Evolutionary conservation across 1,140 invertebrate genomes (phyloP), one percentile per base, ranked within the genome.

Genomic region (Diuraphis noxia): DNA sequence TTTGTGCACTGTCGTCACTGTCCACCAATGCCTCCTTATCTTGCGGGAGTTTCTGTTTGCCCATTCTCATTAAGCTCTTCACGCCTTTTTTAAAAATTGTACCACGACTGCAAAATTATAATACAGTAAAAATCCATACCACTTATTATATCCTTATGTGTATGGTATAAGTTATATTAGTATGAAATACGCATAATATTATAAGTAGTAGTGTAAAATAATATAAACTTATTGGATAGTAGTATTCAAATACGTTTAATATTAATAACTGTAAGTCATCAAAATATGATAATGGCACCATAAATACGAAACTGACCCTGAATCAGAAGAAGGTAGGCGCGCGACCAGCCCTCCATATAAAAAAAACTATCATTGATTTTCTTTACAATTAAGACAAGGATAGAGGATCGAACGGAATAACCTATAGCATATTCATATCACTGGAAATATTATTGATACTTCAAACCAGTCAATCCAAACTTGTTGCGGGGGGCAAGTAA

Each of bases 1-100:
- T 41, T 19, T 85, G 56, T 17, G 36, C 49, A 25, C 21, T 36
- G 5, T 88, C 63, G 9, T 87, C 92, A 34, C 91, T 92, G 36
- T 91, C 84, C 21, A 92, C 17, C 36, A 92, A 84, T 49, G 86
- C 86, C 23, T 92, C 92, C 19, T 92, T 92, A 21, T 92, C 92
- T 17, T 40, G 88, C 3, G 86, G 56, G 19, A 95, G 94, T 43
- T 96, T 93, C 86, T 95, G 95, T 92, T 96, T 96, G 0, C 96
- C 96, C 41, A 97, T 93, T 84, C 95, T 94, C 92, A 97, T 96
- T 40, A 97, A 93, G 49, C 95, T 96, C 77, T 94, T 94, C 36
- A 97, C 95, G 43, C 94, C 95, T 36, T 93, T 92, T 92, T 94
- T 95, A 92, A 97, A 94, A 1, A 96, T 94, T 30, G 91, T 92